A percentile compares a stretch with the other conserved stretches of the same genome.
These are phyloP conservation scores for Tolmerus cingulatus DNA, from an alignment of 2,888 invertebrate genomes.

Conservation along the genomic window DNA sequence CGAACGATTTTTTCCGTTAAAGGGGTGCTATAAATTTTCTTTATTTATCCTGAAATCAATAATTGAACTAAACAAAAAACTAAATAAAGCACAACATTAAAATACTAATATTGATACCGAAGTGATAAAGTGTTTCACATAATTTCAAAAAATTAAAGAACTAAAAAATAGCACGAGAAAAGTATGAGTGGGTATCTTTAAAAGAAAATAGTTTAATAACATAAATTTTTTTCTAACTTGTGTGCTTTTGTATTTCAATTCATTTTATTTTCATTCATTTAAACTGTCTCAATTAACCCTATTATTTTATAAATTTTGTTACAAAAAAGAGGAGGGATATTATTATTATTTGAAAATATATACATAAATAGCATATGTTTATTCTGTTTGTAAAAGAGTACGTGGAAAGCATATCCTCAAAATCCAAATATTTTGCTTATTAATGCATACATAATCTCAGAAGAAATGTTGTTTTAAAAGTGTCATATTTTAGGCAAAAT, in stretches of 20 bases:
- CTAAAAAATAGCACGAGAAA: neutral
- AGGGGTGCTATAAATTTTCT: neutral
- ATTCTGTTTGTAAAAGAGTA: too few species aligned
- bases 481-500: too few species aligned
- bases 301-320: too few species aligned
- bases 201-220: neutral
- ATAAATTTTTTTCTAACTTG: neutral
- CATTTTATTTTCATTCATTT: too few species aligned
- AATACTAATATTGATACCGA: slow-evolving; percentile 10
- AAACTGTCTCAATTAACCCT: too few species aligned
- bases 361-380: too few species aligned
- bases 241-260: neutral
- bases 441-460: too few species aligned
- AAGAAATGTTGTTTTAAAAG: too few species aligned
- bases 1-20: neutral
- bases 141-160: neutral
- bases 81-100: slow-evolving; percentile 5
- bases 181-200: neutral
- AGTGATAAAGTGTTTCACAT: neutral
- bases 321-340: too few species aligned
- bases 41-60: neutral
- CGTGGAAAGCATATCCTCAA: too few species aligned
- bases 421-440: too few species aligned
- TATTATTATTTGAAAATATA: too few species aligned
- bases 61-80: neutral